Evolutionary conservation across 2,888 invertebrate genomes (phyloP).

Genomic region (Julus scandinavius): DNA sequence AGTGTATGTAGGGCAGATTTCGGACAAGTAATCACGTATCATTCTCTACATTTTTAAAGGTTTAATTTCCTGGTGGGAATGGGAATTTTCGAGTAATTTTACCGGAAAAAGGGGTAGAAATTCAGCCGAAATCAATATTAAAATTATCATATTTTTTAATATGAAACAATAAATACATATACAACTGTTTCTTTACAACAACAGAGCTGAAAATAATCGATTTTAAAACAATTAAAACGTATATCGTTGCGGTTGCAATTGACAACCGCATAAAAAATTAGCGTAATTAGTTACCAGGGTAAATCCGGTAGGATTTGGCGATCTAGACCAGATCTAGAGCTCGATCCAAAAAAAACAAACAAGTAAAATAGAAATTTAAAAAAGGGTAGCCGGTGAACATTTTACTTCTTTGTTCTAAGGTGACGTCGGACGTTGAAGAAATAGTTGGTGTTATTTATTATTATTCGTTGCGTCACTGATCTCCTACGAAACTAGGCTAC

Average conservation of each 20-base stretch:
- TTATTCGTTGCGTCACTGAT: not conserved
- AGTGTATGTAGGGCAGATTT: too few species aligned
- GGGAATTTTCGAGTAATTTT: not conserved
- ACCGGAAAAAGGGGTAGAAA: not conserved
- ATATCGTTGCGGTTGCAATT: not conserved
- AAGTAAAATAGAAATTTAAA: not conserved
- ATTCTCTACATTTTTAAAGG: not conserved
- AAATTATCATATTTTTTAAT: constrained; percentile 25
- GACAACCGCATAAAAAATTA: not conserved
- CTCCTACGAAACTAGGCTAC: not conserved
- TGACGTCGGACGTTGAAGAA: not conserved
- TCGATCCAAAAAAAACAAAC: not conserved
- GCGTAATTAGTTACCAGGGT: not conserved
- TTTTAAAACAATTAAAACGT: not conserved
- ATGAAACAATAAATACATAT: constrained; percentile 30
- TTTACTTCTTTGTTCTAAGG: not conserved
- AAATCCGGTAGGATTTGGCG: not conserved
- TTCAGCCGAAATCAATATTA: not conserved
- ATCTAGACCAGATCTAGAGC: not conserved
- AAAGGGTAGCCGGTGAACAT: not conserved
- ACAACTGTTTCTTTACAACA: constrained; percentile 28
- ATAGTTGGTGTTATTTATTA: not conserved
- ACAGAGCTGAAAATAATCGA: not conserved
- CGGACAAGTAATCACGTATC: not conserved
- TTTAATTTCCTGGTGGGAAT: not conserved